phyloP scores from a whole-genome alignment of 1,140 invertebrate genomes.

The Chironomus striatipennis region DNA sequence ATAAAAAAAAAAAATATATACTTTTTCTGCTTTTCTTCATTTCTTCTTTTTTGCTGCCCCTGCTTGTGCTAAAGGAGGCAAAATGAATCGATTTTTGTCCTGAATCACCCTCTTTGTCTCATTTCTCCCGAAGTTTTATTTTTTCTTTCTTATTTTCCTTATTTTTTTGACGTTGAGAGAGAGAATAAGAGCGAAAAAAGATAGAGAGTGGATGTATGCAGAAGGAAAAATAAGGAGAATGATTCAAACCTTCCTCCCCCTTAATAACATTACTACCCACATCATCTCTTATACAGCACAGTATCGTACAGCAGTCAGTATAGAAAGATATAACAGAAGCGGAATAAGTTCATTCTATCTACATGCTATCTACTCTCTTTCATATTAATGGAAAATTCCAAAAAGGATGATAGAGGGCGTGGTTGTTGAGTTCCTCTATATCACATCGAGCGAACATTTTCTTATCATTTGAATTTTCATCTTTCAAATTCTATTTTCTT shows the following conservation, averaged over 20 bases:
- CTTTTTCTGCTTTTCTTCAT: background rate
- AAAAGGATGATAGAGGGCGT: slow-evolving; percentile 1
- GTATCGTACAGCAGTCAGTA: background rate
- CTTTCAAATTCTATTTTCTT: too few relatives aligned
- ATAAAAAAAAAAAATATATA: too few relatives aligned
- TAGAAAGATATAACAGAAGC: background rate
- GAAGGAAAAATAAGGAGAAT: background rate
- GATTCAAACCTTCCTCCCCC: background rate
- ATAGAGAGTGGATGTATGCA: background rate
- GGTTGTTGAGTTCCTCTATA: background rate
- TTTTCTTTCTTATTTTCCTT: too few relatives aligned
- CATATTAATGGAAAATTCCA: background rate
- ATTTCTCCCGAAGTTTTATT: background rate
- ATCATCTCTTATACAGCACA: slow-evolving; percentile 5
- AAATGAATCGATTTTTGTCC: background rate
- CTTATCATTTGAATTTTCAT: too few relatives aligned
- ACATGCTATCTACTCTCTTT: background rate
- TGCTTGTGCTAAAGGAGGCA: background rate
- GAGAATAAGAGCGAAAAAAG: background rate
- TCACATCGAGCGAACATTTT: background rate
- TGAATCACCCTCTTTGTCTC: slow-evolving; percentile 3
- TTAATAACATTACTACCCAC: slow-evolving; percentile 13
- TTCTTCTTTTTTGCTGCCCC: background rate
- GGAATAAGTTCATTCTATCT: background rate
- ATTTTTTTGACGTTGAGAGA: background rate